A percentile compares a stretch with the other conserved stretches of the same genome.
These are phyloP conservation scores for Gortyna flavago DNA, from an alignment of 2,888 invertebrate species.

Conservation along the genomic window DNA sequence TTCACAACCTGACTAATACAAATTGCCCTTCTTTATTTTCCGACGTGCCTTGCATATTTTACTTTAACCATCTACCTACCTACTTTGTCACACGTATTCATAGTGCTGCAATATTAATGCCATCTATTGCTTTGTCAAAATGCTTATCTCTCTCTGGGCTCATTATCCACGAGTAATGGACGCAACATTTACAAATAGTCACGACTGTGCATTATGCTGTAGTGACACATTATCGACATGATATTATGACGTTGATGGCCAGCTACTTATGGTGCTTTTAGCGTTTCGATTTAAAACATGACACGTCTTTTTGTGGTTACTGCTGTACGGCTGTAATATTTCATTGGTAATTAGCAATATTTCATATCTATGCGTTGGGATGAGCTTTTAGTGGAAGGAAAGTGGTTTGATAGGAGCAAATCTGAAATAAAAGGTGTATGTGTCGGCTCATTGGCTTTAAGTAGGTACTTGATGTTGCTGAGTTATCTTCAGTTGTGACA, in stretches of 20 bases:
- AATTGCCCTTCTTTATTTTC: slow-evolving; percentile 46
- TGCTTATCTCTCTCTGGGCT: slow-evolving; percentile 69
- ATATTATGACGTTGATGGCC: slow-evolving; percentile 72
- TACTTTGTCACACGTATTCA: slow-evolving; percentile 52
- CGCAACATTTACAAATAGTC: slow-evolving; percentile 77
- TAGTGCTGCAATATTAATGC: slow-evolving; percentile 62
- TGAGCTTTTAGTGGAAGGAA: slow-evolving; percentile 63
- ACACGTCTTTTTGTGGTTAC: slow-evolving; percentile 66
- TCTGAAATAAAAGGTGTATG: slow-evolving; percentile 42
- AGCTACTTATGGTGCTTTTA: slow-evolving; percentile 66
- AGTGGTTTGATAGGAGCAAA: slow-evolving; percentile 53
- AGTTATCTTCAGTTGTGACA: slow-evolving; percentile 44
- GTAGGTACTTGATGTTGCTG: slow-evolving; percentile 38
- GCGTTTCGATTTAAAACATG: slow-evolving; percentile 67
- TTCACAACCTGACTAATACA: slow-evolving; percentile 49
- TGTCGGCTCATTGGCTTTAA: slow-evolving; percentile 47
- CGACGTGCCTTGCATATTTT: slow-evolving; percentile 47
- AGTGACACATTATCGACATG: slow-evolving; percentile 71
- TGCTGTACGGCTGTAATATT: slow-evolving; percentile 58
- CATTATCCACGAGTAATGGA: slow-evolving; percentile 78
- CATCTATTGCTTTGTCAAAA: slow-evolving; percentile 71
- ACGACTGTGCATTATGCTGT: slow-evolving; percentile 73
- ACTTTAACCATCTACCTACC: slow-evolving; percentile 32
- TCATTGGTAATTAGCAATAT: slow-evolving; percentile 68
- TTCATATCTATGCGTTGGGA: slow-evolving; percentile 60